Percentiles rank a stretch among this genome's conserved stretches.
Evolutionary conservation across 1,140 invertebrate genomes (phyloP).

Genomic region (Hylyphantes graminicola): DNA sequence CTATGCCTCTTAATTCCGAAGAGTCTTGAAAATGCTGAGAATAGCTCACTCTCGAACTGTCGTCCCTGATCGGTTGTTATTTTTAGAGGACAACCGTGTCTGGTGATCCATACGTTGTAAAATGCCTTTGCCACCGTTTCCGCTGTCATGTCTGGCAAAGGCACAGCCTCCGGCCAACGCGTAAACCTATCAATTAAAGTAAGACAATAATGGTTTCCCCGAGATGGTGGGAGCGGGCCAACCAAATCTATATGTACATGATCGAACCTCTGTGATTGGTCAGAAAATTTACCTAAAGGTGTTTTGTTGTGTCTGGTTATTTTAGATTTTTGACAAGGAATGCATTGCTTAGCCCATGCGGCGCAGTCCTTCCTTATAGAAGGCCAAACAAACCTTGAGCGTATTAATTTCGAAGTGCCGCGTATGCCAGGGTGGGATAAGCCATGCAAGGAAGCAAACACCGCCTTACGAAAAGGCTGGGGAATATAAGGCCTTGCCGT

Average conservation of each 20-base stretch:
- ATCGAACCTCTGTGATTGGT: slow-evolving; percentile 63
- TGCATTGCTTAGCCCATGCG: slow-evolving; percentile 25
- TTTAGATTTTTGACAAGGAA: slow-evolving; percentile 56
- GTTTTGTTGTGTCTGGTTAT: slow-evolving; percentile 43
- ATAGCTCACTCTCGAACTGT: slow-evolving; percentile 66
- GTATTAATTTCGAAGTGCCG: neutral
- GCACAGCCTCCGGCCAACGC: slow-evolving; percentile 69
- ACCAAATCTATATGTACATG: slow-evolving; percentile 68
- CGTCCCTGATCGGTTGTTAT: slow-evolving; percentile 68
- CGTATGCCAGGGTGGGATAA: slow-evolving; percentile 2
- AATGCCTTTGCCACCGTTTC: slow-evolving; percentile 64
- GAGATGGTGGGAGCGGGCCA: neutral
- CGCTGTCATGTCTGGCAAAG: slow-evolving; percentile 65
- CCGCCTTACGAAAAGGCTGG: neutral
- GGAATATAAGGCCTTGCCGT: neutral
- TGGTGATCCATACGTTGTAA: slow-evolving; percentile 64
- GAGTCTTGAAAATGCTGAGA: neutral
- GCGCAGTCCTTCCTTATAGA: slow-evolving; percentile 3
- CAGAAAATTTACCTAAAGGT: slow-evolving; percentile 43
- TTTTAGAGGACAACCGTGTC: slow-evolving; percentile 64
- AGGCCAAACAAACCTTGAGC: slow-evolving; percentile 49
- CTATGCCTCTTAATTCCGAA: slow-evolving; percentile 61
- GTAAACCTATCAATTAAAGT: slow-evolving; percentile 64
- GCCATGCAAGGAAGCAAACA: neutral
- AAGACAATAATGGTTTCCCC: neutral